Percentiles rank a stretch among this genome's conserved stretches.
These are phyloP conservation scores for Philereme vetulata DNA, from an alignment of 2,888 invertebrate genomes.

Conservation along the genomic window DNA sequence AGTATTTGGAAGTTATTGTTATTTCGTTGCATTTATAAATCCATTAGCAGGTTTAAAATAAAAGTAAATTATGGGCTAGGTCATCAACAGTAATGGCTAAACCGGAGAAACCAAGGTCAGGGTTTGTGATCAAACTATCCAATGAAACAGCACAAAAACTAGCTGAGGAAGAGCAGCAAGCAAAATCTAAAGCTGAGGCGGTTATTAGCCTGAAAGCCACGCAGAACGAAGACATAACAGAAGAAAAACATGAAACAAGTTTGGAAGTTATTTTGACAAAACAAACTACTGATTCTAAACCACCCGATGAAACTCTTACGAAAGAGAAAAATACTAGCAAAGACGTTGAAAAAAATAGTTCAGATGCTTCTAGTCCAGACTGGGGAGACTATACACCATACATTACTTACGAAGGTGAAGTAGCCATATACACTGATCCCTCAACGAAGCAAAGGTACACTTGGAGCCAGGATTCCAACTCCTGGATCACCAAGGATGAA, in stretches of 20 bases:
- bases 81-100: conserved; percentile 52
- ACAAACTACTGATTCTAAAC: conserved; percentile 8
- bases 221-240: background rate
- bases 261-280: conserved; percentile 16
- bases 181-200: conserved; percentile 38
- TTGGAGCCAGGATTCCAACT: conserved; percentile 82
- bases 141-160: conserved; percentile 77
- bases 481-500: conserved; percentile 76
- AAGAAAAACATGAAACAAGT: conserved; percentile 20
- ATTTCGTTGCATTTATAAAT: background rate
- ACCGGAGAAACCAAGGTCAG: conserved; percentile 63
- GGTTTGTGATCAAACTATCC: conserved; percentile 77
- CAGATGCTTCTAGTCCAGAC: conserved; percentile 32
- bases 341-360: conserved; percentile 17
- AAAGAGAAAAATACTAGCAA: conserved; percentile 4
- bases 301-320: conserved; percentile 1
- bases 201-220: conserved; percentile 17
- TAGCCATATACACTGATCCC: conserved; percentile 90
- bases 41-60: background rate
- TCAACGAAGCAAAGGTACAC: conserved; percentile 86
- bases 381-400: conserved; percentile 83
- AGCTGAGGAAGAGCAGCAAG: conserved; percentile 61
- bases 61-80: conserved; percentile 9
- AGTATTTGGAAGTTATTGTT: no score
- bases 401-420: conserved; percentile 87